Conservation (phyloP, 2,113 vertebrate genomes). For the Gymnobelideus leadbeateri region DNA sequence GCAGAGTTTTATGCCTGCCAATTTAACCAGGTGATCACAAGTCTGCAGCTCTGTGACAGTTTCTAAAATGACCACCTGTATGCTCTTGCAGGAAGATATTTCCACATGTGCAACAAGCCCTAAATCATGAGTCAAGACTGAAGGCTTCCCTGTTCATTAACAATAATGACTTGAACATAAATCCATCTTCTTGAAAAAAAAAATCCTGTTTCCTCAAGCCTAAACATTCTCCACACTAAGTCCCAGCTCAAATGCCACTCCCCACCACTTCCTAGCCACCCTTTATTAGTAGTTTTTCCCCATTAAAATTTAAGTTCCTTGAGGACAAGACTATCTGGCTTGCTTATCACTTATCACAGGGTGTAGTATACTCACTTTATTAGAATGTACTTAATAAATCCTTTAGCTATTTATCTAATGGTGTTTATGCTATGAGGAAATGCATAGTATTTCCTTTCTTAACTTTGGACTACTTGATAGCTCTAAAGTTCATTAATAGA, state of each 20-base stretch:
- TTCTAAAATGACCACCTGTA: slow-evolving; percentile 10
- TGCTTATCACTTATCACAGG: not conserved
- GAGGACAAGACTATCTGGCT: not conserved
- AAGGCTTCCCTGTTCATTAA: not conserved
- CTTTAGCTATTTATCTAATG: not conserved
- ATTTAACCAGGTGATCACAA: not conserved
- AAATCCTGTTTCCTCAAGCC: not conserved
- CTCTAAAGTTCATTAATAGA: not conserved
- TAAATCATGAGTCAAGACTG: not conserved
- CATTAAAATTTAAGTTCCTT: not conserved
- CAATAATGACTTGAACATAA: not conserved
- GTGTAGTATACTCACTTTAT: not conserved
- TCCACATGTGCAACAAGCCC: not conserved
- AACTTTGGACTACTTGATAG: not conserved
- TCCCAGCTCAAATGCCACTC: not conserved
- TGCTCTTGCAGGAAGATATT: not conserved
- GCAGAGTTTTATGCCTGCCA: not conserved
- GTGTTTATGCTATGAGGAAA: not conserved
- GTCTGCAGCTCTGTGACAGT: not conserved
- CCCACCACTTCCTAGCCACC: no score
- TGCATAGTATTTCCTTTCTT: not conserved
- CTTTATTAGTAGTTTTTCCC: not conserved
- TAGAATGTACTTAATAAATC: not conserved
- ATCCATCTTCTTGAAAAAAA: not conserved
- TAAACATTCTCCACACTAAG: not conserved